Conservation (phyloP, 2,113 vertebrate species). For the Ctenomys sociabilis region DNA sequence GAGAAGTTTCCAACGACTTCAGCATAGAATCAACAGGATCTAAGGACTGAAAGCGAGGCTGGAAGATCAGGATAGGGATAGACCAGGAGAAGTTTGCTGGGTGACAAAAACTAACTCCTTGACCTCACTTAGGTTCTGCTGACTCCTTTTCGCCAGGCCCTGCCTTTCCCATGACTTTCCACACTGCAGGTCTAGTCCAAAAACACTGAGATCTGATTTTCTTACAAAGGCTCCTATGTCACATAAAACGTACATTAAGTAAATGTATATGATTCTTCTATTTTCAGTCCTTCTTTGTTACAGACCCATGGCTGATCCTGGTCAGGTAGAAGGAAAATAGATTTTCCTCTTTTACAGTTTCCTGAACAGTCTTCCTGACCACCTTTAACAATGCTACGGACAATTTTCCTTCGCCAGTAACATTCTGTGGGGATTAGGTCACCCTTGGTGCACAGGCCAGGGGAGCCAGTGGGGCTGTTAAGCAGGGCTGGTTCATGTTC, state of each 20-base stretch:
- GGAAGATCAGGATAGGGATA: background rate
- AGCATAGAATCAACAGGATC: background rate
- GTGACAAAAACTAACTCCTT: background rate
- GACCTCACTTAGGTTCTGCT: background rate
- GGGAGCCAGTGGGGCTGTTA: background rate
- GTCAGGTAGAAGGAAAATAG: background rate
- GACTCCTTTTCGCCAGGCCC: background rate
- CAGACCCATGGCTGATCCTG: background rate
- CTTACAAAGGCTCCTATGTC: background rate
- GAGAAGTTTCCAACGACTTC: slow-evolving; percentile 16
- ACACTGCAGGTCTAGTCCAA: background rate
- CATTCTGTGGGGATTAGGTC: background rate
- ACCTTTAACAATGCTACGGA: background rate
- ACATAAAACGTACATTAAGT: background rate
- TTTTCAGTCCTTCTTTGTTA: background rate
- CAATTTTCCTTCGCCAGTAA: slow-evolving; percentile 16
- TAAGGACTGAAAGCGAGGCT: background rate
- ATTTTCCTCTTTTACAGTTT: too few species aligned
- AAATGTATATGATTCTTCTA: background rate
- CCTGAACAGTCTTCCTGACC: background rate
- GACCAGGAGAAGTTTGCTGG: background rate
- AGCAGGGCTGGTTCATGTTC: background rate
- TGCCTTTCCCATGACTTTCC: background rate
- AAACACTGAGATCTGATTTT: background rate
- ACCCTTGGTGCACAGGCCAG: background rate